A percentile compares a stretch with the other conserved stretches of the same genome.
Conservation (phyloP, 2,797 vertebrate species). For the Hafferia zeledoni region DNA sequence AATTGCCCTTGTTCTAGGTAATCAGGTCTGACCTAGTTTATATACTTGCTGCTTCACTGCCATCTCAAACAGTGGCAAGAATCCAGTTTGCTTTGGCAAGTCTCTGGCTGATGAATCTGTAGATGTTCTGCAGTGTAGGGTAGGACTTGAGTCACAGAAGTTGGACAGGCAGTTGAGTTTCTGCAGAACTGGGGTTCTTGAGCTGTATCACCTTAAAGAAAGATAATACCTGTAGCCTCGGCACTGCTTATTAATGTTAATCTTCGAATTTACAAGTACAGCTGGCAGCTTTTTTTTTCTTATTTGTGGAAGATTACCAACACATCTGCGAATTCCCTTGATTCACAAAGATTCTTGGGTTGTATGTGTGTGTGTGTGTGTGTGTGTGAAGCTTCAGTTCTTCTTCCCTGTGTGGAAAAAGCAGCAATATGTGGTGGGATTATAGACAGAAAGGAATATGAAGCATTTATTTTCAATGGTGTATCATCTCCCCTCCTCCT, state of each 20-base stretch:
- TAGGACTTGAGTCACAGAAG: not conserved
- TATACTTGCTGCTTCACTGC: not conserved
- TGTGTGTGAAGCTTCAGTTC: not conserved
- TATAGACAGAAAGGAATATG: not conserved
- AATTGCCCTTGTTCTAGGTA: conserved; percentile 45
- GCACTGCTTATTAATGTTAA: not conserved
- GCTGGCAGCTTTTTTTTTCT: not conserved
- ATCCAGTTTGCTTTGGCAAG: conserved; percentile 41
- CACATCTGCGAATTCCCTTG: not conserved
- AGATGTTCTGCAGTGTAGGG: not conserved
- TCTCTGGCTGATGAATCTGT: not conserved
- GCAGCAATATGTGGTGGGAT: not conserved
- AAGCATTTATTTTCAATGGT: not conserved
- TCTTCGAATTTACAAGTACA: conserved; percentile 14
- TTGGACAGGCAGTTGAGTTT: not conserved
- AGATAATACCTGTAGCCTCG: not conserved
- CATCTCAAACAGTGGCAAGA: conserved; percentile 31
- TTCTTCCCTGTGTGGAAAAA: not conserved
- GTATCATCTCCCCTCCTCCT: not conserved
- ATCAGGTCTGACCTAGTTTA: conserved; percentile 32
- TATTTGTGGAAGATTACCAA: conserved; percentile 12
- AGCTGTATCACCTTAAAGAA: not conserved
- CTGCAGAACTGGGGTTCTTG: not conserved
- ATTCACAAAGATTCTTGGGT: not conserved
- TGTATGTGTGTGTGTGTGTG: not conserved